Base-by-base conservation (phyloP, 2,113 vertebrate species). In the Eleginops maclovinus region DNA sequence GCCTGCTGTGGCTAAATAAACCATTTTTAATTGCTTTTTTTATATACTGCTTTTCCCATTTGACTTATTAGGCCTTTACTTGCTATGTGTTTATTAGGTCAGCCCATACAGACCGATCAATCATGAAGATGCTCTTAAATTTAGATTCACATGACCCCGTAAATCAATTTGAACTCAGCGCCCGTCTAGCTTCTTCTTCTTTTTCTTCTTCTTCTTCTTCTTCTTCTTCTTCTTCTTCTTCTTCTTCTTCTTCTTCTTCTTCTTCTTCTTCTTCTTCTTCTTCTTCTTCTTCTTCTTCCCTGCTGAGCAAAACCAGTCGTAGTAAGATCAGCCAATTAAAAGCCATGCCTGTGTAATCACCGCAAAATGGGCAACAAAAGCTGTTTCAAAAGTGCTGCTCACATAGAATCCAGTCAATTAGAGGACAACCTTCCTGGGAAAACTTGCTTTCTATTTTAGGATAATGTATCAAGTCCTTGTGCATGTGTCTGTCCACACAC, bases 341-440 rank as follows among this genome's bases (percentile, higher is more conserved):
- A 82, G 83, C 84, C 43, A 71, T 21, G 86, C 55, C 71, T 81
- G 83, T 90, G 91, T 91, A 93, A 91, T 92, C 88, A 89, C 83
- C 69, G 64, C 83, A 87, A 85, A 93, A 89, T 76, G 83, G 84
- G 82, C 49, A 86, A 89, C 86, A 90, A 89, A 87, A 88, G 83
- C 89, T 88, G 84, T 82, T 90, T 82, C 81, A 90, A 90, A 93
- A 91, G 83, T 87, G 91, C 89, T 91, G 88, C 77, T 90, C 89
- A 60, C 81, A 84, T 85, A 91, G 72, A 90, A 89, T 85, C 60
- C 64, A 89, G 79, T 89, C 89, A 90, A 93, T 93, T 91, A 93
- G 86, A 90, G 81, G 65, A 89, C 86, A 90, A 80, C 85, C 89
- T 91, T 91, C 86, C 82, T 73, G 77, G 64, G 85, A 93, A 68